Conservation (phyloP, 2,888 invertebrate species). For the Nebria brevicollis region DNA sequence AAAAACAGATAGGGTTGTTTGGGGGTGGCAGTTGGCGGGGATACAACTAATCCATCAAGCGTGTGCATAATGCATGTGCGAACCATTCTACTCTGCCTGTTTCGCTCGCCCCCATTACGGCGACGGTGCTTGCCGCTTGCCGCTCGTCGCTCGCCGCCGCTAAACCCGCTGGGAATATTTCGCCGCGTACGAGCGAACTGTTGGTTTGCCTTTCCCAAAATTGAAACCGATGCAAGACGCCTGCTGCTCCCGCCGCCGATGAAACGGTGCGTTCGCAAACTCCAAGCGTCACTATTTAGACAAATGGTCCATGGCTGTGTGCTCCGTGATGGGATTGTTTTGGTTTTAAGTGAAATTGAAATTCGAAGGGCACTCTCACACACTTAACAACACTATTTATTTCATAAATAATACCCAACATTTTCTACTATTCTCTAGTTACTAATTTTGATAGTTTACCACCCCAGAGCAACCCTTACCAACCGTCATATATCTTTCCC, state of each 20-base stretch:
- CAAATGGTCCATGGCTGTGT: background rate
- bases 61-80: slow-evolving; percentile 42
- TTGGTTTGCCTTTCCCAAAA: background rate
- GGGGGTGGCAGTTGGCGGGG: slow-evolving; percentile 9
- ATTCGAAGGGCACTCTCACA: background rate
- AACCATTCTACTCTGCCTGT: background rate
- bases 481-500: too few relatives aligned
- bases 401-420: too few relatives aligned
- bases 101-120: background rate
- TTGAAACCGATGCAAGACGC: background rate
- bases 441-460: too few relatives aligned
- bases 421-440: too few relatives aligned
- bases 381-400: background rate
- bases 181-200: background rate
- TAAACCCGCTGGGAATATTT: slow-evolving; percentile 13
- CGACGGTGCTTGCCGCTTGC: background rate
- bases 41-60: slow-evolving; percentile 41
- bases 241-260: background rate
- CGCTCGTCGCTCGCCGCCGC: background rate
- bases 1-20: background rate
- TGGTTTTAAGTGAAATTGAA: background rate
- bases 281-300: background rate
- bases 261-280: background rate
- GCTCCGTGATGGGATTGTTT: background rate
- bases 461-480: too few relatives aligned